phyloP scores from a whole-genome alignment of 2,888 invertebrate species.

The Orthosia incerta region DNA sequence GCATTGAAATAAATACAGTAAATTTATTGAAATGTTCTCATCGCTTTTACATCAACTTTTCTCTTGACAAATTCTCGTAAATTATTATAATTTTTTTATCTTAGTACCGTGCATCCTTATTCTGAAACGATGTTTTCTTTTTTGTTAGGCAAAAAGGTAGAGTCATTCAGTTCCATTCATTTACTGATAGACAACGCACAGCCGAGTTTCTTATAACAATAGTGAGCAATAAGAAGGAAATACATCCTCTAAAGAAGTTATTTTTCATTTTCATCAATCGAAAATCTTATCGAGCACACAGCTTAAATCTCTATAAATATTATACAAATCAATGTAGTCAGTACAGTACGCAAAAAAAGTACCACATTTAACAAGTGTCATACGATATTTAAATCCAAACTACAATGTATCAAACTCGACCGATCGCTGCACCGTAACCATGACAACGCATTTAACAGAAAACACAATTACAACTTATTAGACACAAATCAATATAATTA shows the following conservation, averaged over 20 bases:
- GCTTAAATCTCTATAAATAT: not conserved
- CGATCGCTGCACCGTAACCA: constrained; percentile 31
- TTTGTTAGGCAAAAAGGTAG: not conserved
- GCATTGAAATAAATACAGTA: constrained; percentile 10
- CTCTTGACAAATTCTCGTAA: not conserved
- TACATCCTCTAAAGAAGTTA: no score
- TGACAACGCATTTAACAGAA: constrained; percentile 47
- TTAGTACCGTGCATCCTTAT: not conserved
- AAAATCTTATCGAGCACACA: not conserved
- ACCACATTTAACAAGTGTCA: not conserved
- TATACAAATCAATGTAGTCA: not conserved
- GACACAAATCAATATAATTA: constrained; percentile 51
- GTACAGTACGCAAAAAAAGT: constrained; percentile 19
- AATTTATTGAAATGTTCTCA: constrained; percentile 11
- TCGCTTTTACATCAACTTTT: not conserved
- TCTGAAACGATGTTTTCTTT: not conserved
- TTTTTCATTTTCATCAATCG: not conserved
- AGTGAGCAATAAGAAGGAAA: no score
- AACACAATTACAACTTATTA: constrained; percentile 56
- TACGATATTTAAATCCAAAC: not conserved
- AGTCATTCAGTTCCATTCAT: not conserved
- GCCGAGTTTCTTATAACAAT: no score
- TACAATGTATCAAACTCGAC: constrained; percentile 38
- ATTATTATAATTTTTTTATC: not conserved
- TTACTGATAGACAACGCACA: not conserved